Base-by-base conservation (phyloP, 2,113 vertebrate genomes). In the Litocranius walleri region DNA sequence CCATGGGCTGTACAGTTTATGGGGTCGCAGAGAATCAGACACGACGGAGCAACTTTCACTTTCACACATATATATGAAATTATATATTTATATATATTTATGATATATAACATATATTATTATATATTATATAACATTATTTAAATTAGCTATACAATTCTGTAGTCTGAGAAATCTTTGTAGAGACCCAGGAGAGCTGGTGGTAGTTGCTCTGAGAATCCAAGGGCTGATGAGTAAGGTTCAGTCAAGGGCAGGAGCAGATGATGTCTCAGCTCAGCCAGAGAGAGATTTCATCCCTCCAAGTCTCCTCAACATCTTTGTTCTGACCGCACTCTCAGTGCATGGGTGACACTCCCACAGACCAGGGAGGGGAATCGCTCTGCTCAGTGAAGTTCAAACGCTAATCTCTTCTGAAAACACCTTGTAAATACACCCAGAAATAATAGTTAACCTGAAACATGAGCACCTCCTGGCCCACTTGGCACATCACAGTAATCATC, bases 321-420 rank as follows among this genome's bases (percentile, higher is more conserved):
- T 40, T 85, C 1, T 45, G 25, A 23, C 77, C 16, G 54, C 6
- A n/a, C 27, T 12, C 6, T 52, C 15, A 50, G 1, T 14, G 16
- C 45, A 3, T 6, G 5, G 40, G 16, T 4, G 33, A 27, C 8
- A 8, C 1, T 7, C 40, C 33, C 19, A 15, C 29, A 15, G 23
- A 23, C 1, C 15, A 1, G n/a, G 43, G 2, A 45, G 29, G 25
- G 43, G n/a, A 7, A 6, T 14, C 64, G 21, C 77, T 84, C 30
- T 3, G 30, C 21, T 54, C 57, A 25, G 45, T 45, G 10, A 25
- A n/a, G 33, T 77, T 83, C 54, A 64, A n/a, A 77, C n/a, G 9
- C 77, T 74, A 12, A 54, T 36, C 14, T 36, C 9, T 62, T 61
- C 40, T 56, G 87, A 45, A 33, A 48, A 90, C 3, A 59, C 19